Conservation (phyloP, 2,888 invertebrate species). For the Macrophya alboannulata region DNA sequence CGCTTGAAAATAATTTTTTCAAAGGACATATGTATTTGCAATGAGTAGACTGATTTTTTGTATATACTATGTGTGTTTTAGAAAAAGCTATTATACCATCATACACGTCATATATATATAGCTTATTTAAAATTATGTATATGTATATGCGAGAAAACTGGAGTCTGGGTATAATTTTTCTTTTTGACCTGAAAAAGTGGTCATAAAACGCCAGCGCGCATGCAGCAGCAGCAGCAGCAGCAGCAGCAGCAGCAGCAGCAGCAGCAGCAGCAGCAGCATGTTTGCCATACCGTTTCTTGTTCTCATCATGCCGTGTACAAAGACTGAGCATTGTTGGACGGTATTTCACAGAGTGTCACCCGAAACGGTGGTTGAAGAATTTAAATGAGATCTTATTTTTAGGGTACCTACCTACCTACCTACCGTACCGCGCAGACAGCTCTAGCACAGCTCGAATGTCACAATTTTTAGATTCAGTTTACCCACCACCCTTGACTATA, state of each 20-base stretch:
- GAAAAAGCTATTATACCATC: too few species aligned
- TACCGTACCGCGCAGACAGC: background rate
- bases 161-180: background rate
- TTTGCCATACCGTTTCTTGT: constrained; percentile 45
- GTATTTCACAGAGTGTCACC: constrained; percentile 43
- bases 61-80: too few species aligned
- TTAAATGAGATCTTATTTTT: constrained; percentile 56
- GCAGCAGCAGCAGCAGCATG: background rate
- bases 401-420: constrained; percentile 4
- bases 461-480: constrained; percentile 29
- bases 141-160: background rate
- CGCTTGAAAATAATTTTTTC: too few species aligned
- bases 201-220: background rate
- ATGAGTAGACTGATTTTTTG: too few species aligned
- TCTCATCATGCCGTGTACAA: constrained; percentile 11
- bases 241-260: background rate
- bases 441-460: constrained; percentile 2
- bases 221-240: background rate
- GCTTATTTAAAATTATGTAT: background rate
- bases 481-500: background rate
- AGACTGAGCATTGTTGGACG: constrained; percentile 16
- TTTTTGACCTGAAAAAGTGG: constrained; percentile 26
- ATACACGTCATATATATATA: background rate
- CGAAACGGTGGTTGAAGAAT: constrained; percentile 50
- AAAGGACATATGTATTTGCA: too few species aligned